A percentile compares a stretch with the other conserved stretches of the same genome.
Evolutionary conservation across 2,797 vertebrate genomes (phyloP).

Genomic region (Denticeps clupeoides): DNA sequence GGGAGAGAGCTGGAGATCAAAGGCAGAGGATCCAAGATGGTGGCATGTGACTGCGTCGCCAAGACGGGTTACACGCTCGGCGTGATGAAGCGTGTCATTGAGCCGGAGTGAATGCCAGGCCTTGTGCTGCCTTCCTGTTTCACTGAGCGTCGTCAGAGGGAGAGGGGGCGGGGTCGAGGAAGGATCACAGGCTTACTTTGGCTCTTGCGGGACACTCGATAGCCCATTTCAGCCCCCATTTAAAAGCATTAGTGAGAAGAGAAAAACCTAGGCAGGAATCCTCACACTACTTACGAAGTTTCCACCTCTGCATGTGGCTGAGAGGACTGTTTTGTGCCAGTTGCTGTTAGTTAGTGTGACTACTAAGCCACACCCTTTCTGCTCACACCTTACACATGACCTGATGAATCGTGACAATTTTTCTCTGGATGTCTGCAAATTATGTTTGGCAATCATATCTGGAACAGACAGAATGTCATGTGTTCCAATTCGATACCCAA

Average conservation of each 20-base stretch:
- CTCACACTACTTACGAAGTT: no score
- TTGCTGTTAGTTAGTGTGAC: no score
- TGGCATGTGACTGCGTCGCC: conserved; percentile 42
- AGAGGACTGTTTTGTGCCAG: no score
- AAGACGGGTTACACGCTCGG: conserved; percentile 48
- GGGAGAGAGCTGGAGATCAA: conserved; percentile 37
- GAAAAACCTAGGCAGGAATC: no score
- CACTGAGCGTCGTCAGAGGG: conserved; percentile 48
- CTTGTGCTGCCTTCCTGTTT: conserved; percentile 64
- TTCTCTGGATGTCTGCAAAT: no score
- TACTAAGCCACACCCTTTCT: no score
- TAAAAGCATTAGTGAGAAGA: conserved; percentile 66
- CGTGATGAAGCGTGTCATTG: conserved; percentile 62
- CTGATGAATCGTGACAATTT: no score
- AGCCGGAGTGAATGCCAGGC: conserved; percentile 58
- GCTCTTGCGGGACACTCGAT: conserved; percentile 60
- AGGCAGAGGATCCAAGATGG: conserved; percentile 52
- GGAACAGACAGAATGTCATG: no score
- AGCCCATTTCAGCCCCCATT: conserved; percentile 63
- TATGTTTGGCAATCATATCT: no score
- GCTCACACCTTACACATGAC: no score
- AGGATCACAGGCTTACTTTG: conserved; percentile 56
- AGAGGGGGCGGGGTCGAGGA: conserved; percentile 42
- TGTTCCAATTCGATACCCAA: no score
- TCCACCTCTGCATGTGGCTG: no score